Evolutionary conservation across 2,797 vertebrate genomes (phyloP), one percentile per base, ranked within the genome.

Genomic region (Falco cherrug): DNA sequence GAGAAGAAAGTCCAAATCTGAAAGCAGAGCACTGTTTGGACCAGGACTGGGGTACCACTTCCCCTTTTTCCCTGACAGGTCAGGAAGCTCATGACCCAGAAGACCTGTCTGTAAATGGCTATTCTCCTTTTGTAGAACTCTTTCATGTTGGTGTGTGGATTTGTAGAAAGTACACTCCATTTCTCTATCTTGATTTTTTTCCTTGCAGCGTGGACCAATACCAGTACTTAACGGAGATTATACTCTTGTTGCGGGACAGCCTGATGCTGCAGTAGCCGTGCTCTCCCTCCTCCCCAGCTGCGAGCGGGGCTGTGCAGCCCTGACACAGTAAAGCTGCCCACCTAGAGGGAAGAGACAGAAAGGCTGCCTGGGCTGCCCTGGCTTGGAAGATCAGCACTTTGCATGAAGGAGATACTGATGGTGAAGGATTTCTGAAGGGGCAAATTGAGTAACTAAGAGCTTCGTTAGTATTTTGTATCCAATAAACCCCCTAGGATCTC

Each of bases 221-320:
- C 35, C 41, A 24, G 47, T 33, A 19, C 4, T 21, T 17, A 10
- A 2, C 21, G 39, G 39, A 73, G 37, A 11, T 26, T 13, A 7
- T 39, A 17, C 6, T 16, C 3, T 16, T 41, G 17, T 17, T 63
- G 19, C 11, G n/a, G 43, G 25, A 5, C 16, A 31, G n/a, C 3
- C 11, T 26, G 39, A 9, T 41, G 13, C 2, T 39, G 21, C 5
- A 14, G n/a, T 9, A 56, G 17, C 13, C 6, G 10, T 5, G 2
- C 13, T 75, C 24, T 33, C 16, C 25, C 5, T 7, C 4, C 41
- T 61, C 41, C 24, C n/a, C 39, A 26, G 29, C 11, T 61, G 59
- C 2, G 0, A 5, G 11, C 0, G 6, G 39, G 70, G 75, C 65
- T 50, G 41, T 10, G 47, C 25, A 33, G 37, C 1, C 2, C 33